Evolutionary conservation across 2,888 invertebrate species (phyloP), one percentile per base, ranked within the genome.

Genomic region (Hyposoter didymator): DNA sequence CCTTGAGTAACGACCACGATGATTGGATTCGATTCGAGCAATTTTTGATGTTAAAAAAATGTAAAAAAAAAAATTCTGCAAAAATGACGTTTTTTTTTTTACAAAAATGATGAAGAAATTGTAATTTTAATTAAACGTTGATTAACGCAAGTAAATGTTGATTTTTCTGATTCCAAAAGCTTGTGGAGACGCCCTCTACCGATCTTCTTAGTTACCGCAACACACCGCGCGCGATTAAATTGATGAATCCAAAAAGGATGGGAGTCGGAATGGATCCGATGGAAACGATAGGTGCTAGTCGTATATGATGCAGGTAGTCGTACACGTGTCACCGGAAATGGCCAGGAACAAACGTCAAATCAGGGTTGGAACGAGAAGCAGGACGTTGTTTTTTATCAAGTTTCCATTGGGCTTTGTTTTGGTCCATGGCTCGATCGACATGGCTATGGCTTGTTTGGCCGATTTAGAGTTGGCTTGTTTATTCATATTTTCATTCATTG

Each of bases 351-450:
- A 78, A 75, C 35, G 64, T 72, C 78, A 45, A 82, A 70, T 69
- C 43, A n/a, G 69, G 43, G 49, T 49, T 55, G 28, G 67, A 66
- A n/a, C 35, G 70, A 22, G 72, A 70, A 64, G 28, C 28, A 59
- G 52, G 39, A 85, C 1, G 7, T 39, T 7, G n/a, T 39, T 82
- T 82, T 82, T 85, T 85, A 79, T 78, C 62, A 69, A 66, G 73
- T 19, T 74, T 69, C 45, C 66, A 14, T n/a, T 32, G 62, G 49
- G 49, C 43, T 78, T 76, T 28, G 10, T 73, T 75, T 78, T 82
- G 74, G 19, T 10, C 2, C 59, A 52, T 39, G 39, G 52, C 70
- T 47, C 39, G 4, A 28, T 70, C 35, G 14, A 10, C 10, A 22
- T 22, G 8, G 19, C 22, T 55, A n/a, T n/a, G 8, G 10, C 10